Evolutionary conservation across 2,888 invertebrate species (phyloP).

Genomic region (Chaetogeoica ovagalla): DNA sequence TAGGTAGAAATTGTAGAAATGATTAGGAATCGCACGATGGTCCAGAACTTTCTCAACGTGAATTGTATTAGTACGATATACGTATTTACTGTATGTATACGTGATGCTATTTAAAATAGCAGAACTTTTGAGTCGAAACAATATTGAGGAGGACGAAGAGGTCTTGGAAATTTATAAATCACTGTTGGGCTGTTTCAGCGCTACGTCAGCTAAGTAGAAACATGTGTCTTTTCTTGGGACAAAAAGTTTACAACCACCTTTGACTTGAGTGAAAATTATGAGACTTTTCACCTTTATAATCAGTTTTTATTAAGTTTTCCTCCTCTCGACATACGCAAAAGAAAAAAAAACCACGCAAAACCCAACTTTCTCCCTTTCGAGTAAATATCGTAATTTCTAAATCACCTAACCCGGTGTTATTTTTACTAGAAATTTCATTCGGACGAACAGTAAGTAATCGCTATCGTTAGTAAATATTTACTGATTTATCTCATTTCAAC

Average conservation of each 20-base stretch:
- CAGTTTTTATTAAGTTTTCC: constrained; percentile 26
- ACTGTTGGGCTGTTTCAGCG: constrained; percentile 13
- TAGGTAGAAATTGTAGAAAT: constrained; percentile 6
- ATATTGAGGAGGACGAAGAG: neutral
- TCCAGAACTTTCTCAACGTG: constrained; percentile 24
- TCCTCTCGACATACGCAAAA: neutral
- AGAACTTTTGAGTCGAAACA: constrained; percentile 31
- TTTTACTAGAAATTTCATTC: neutral
- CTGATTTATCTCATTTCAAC: neutral
- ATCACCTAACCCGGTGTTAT: neutral
- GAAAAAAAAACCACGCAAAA: neutral
- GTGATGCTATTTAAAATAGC: constrained; percentile 28
- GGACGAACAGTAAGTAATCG: neutral
- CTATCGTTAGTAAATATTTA: neutral
- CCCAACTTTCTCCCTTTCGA: neutral
- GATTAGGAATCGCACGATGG: constrained; percentile 19
- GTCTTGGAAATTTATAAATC: constrained; percentile 37
- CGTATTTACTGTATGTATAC: neutral
- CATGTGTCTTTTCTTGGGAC: constrained; percentile 21
- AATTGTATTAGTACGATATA: neutral
- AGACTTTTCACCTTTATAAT: constrained; percentile 21
- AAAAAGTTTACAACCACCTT: constrained; percentile 29
- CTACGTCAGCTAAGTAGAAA: constrained; percentile 22
- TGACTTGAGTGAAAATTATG: constrained; percentile 14
- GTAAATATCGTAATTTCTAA: neutral